Evolutionary conservation across 2,797 vertebrate species (phyloP).

Genomic region (Limnodromus scolopaceus): DNA sequence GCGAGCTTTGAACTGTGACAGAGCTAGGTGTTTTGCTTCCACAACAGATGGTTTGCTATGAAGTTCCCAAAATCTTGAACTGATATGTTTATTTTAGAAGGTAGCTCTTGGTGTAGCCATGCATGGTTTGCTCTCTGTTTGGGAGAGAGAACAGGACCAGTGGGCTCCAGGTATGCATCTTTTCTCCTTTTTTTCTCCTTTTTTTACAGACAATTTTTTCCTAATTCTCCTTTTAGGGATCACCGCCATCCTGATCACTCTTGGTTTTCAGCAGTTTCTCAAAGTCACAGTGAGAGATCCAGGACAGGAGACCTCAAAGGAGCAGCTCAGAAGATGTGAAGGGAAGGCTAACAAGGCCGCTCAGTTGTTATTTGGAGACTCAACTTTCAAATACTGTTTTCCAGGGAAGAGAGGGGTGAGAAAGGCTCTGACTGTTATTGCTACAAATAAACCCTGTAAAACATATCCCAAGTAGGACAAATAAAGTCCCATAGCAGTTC

Average conservation of each 20-base stretch:
- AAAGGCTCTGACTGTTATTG: not conserved
- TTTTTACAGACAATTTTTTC: not conserved
- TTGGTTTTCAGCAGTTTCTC: not conserved
- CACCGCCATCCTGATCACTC: not conserved
- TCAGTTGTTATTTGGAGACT: not conserved
- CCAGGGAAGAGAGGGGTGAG: not conserved
- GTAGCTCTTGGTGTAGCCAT: not conserved
- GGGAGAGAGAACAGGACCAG: not conserved
- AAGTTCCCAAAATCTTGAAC: constrained; percentile 2
- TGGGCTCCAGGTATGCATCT: not conserved
- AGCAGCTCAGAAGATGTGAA: constrained; percentile 4
- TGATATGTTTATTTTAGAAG: not conserved
- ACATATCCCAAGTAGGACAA: not conserved
- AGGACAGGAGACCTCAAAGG: not conserved
- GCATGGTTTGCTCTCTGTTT: not conserved
- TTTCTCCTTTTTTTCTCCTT: not conserved
- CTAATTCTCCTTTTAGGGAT: not conserved
- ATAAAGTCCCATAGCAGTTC: not conserved
- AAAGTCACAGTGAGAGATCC: not conserved
- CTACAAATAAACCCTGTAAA: constrained; percentile 37
- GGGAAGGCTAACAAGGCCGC: not conserved
- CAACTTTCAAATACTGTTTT: constrained; percentile 23
- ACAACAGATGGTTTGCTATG: constrained; percentile 29
- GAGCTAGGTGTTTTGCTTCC: not conserved
- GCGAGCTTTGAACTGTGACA: not conserved